phyloP scores from a whole-genome alignment of 2,888 invertebrate species.

The Leptinotarsa peninsularis region DNA sequence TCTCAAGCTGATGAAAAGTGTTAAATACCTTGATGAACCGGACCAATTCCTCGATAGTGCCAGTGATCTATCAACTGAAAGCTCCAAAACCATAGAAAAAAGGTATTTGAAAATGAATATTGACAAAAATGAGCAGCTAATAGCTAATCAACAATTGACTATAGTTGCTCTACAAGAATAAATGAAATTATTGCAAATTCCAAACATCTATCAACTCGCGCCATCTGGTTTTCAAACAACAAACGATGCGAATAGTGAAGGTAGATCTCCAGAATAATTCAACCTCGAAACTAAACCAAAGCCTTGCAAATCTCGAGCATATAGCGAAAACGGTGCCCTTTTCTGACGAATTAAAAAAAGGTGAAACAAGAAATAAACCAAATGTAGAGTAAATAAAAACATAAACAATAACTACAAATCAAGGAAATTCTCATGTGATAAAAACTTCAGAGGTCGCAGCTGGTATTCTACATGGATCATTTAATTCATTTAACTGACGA shows the following conservation, averaged over 20 bases:
- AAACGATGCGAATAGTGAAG: neutral
- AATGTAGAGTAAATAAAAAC: neutral
- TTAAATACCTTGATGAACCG: constrained; percentile 13
- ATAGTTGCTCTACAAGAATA: constrained; percentile 2
- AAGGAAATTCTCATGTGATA: neutral
- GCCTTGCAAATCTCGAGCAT: neutral
- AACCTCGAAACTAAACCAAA: neutral
- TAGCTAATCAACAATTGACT: constrained; percentile 15
- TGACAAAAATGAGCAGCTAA: constrained; percentile 10
- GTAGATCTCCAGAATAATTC: neutral
- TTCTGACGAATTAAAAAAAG: neutral
- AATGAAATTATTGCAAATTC: neutral
- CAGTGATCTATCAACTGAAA: neutral
- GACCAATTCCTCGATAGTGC: constrained; percentile 1
- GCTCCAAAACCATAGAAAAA: constrained; percentile 4
- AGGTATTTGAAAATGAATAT: constrained; percentile 18
- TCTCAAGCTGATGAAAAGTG: neutral
- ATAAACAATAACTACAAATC: neutral
- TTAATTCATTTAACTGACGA: neutral
- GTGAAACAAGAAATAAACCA: neutral
- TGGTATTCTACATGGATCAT: neutral
- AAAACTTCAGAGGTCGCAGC: neutral
- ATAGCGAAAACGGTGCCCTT: neutral
- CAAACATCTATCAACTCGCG: constrained; percentile 7
- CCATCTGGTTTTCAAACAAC: neutral